phyloP scores from a whole-genome alignment of 2,888 invertebrate genomes.

The Platerodrilus igneus region DNA sequence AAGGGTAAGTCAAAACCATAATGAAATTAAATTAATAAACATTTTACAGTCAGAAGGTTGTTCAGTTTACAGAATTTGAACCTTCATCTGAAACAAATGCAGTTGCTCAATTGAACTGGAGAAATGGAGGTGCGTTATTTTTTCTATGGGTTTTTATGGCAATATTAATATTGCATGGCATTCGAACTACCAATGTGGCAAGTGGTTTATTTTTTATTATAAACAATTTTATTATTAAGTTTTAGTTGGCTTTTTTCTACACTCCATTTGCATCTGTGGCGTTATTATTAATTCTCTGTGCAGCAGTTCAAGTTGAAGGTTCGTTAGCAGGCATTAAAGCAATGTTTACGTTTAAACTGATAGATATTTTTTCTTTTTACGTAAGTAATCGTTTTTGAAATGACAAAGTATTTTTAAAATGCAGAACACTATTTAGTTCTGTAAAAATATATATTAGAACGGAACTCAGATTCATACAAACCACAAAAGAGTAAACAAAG shows the following conservation, averaged over 20 bases:
- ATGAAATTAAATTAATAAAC: neutral
- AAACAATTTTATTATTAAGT: neutral
- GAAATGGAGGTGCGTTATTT: slow-evolving; percentile 19
- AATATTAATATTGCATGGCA: slow-evolving; percentile 18
- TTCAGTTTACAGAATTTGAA: slow-evolving; percentile 3
- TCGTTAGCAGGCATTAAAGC: slow-evolving; percentile 11
- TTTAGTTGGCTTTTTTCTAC: slow-evolving; percentile 13
- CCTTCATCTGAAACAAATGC: neutral
- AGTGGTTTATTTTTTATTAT: neutral
- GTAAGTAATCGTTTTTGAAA: too few species aligned
- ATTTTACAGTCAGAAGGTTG: slow-evolving; percentile 14
- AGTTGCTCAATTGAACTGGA: slow-evolving; percentile 13
- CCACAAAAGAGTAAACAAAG: too few species aligned
- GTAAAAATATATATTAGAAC: too few species aligned
- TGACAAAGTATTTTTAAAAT: too few species aligned
- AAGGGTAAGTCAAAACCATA: neutral
- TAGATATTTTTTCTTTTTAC: slow-evolving; percentile 4
- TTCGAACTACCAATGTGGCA: slow-evolving; percentile 17
- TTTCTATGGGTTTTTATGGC: slow-evolving; percentile 22
- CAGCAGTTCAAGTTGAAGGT: slow-evolving; percentile 12
- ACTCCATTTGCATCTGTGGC: slow-evolving; percentile 13
- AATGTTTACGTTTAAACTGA: slow-evolving; percentile 8
- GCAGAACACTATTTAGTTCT: too few species aligned
- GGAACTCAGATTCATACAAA: too few species aligned
- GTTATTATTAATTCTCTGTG: slow-evolving; percentile 8